Percentiles rank a stretch among this genome's conserved stretches.
phyloP scores from a whole-genome alignment of 1,140 invertebrate genomes.

The Acyrthosiphon pisum region DNA sequence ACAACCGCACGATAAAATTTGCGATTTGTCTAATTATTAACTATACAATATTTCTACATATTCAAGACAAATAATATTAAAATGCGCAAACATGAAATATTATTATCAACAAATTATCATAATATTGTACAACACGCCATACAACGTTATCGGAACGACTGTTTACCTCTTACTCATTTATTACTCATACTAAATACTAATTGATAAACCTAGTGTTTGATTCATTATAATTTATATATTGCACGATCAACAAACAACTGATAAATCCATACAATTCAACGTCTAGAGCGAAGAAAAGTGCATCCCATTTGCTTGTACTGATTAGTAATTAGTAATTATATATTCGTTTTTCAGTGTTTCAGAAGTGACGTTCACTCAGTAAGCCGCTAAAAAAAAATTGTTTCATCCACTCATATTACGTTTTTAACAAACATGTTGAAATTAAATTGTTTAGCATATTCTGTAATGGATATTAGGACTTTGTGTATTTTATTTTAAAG shows the following conservation, averaged over 20 bases:
- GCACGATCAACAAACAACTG: slow-evolving; percentile 3
- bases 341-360: neutral
- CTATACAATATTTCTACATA: neutral
- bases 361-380: neutral
- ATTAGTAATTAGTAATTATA: neutral
- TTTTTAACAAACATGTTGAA: neutral
- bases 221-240: neutral
- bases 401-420: neutral
- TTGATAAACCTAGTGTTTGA: neutral
- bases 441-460: neutral
- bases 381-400: neutral
- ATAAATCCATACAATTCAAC: neutral
- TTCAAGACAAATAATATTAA: neutral
- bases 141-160: neutral
- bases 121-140: neutral
- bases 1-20: too few relatives aligned
- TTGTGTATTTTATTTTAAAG: neutral
- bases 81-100: neutral
- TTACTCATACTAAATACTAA: slow-evolving; percentile 12
- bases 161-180: slow-evolving; percentile 32
- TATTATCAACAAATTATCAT: neutral
- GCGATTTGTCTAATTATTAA: neutral
- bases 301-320: neutral
- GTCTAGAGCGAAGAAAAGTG: neutral
- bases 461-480: neutral